A percentile compares a stretch with the other conserved stretches of the same genome.
phyloP scores from a whole-genome alignment of 2,888 invertebrate genomes.

The Dromius quadrimaculatus region DNA sequence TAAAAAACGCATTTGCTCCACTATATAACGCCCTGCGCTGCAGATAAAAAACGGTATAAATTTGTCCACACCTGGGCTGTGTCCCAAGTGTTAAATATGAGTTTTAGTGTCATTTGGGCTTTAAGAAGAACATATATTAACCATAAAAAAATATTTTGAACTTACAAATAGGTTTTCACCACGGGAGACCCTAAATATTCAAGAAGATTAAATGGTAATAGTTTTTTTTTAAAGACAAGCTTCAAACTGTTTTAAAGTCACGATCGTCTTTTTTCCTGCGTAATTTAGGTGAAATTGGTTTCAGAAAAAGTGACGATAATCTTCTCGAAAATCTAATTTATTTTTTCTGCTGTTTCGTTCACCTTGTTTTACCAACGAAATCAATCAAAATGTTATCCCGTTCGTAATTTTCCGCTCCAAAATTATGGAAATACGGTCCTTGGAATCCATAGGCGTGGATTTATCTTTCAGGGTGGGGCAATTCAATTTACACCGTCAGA shows the following conservation, averaged over 20 bases:
- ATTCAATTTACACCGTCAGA: too few species aligned
- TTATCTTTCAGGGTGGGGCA: too few species aligned
- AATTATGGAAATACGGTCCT: slow-evolving; percentile 19
- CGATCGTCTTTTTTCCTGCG: slow-evolving; percentile 15
- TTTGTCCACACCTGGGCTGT: slow-evolving; percentile 44
- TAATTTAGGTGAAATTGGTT: slow-evolving; percentile 36
- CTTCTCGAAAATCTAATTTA: slow-evolving; percentile 23
- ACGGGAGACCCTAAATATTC: slow-evolving; percentile 16
- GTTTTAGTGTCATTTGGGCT: slow-evolving; percentile 24
- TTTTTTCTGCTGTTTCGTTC: slow-evolving; percentile 16
- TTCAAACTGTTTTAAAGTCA: slow-evolving; percentile 19
- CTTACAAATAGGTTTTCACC: slow-evolving; percentile 14
- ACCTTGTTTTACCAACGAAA: neutral
- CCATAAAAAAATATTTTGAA: slow-evolving; percentile 23
- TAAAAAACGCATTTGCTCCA: neutral
- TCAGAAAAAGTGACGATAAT: slow-evolving; percentile 31
- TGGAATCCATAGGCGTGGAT: neutral
- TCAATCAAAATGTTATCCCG: slow-evolving; percentile 25
- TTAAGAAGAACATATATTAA: slow-evolving; percentile 23
- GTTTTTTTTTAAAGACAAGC: slow-evolving; percentile 37
- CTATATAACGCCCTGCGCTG: slow-evolving; percentile 11
- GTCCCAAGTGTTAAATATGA: slow-evolving; percentile 25
- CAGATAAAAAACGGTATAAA: slow-evolving; percentile 34
- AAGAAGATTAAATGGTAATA: slow-evolving; percentile 36
- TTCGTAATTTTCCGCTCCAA: slow-evolving; percentile 5